Evolutionary conservation across 2,797 vertebrate species (phyloP).

Genomic region (Gymnothorax javanicus): DNA sequence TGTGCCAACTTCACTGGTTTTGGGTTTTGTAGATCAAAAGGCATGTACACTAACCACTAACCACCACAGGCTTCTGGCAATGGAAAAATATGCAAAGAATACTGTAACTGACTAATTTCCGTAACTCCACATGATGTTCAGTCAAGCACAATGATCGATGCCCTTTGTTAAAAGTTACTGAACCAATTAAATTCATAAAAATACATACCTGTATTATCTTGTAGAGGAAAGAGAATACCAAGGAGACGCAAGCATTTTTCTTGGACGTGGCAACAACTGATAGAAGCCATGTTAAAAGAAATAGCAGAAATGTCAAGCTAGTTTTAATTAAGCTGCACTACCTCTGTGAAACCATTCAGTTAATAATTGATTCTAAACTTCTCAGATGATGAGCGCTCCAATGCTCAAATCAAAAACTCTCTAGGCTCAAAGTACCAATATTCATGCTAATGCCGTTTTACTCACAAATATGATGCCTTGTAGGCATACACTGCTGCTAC

Average conservation of each 20-base stretch:
- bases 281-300: conserved; percentile 57
- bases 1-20: too few relatives aligned
- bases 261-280: conserved; percentile 98
- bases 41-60: not conserved
- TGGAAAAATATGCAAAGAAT: not conserved
- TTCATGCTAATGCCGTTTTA: not conserved
- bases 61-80: not conserved
- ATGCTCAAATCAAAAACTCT: not conserved
- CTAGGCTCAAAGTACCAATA: not conserved
- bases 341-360: not conserved
- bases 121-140: not conserved
- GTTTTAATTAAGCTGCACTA: not conserved
- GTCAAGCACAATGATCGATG: not conserved
- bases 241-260: conserved; percentile 94
- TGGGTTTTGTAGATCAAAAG: not conserved
- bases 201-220: conserved; percentile 94
- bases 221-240: conserved; percentile 98
- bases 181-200: not conserved
- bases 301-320: not conserved
- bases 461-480: too few relatives aligned
- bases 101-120: not conserved
- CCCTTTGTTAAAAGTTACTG: not conserved
- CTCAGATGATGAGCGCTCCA: not conserved
- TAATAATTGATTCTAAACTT: not conserved
- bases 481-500: too few relatives aligned